Conservation (phyloP, 2,113 vertebrate species). For the Cervus canadensis region DNA sequence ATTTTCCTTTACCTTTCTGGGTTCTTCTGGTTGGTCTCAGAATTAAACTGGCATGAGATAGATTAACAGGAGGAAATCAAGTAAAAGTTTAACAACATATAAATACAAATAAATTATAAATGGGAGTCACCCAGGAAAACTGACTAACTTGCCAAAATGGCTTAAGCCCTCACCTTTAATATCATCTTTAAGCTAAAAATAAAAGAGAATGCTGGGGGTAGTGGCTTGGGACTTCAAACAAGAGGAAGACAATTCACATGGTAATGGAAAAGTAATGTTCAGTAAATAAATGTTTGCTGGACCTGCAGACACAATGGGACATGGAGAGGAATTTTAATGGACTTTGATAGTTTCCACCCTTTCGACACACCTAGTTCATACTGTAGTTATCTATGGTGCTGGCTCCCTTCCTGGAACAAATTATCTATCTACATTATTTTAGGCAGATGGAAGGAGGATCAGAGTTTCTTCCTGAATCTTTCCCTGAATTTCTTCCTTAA, state of each 20-base stretch:
- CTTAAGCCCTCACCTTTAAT: background rate
- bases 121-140: background rate
- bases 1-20: background rate
- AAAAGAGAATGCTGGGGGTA: background rate
- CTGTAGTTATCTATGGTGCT: background rate
- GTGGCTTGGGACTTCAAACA: background rate
- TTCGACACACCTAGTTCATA: background rate
- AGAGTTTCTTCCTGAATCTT: background rate
- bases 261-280: background rate
- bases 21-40: background rate
- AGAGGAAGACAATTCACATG: background rate
- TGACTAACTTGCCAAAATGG: background rate
- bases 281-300: background rate
- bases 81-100: background rate
- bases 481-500: background rate
- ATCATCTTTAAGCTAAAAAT: background rate
- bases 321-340: background rate
- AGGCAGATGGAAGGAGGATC: background rate
- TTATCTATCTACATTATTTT: background rate
- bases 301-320: background rate
- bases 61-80: background rate
- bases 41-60: background rate
- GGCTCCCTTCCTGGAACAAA: background rate
- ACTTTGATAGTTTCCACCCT: background rate
- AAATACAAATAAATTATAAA: background rate